Base-by-base conservation (phyloP, 1,140 invertebrate species). In the Drosophila fuyamai region DNA sequence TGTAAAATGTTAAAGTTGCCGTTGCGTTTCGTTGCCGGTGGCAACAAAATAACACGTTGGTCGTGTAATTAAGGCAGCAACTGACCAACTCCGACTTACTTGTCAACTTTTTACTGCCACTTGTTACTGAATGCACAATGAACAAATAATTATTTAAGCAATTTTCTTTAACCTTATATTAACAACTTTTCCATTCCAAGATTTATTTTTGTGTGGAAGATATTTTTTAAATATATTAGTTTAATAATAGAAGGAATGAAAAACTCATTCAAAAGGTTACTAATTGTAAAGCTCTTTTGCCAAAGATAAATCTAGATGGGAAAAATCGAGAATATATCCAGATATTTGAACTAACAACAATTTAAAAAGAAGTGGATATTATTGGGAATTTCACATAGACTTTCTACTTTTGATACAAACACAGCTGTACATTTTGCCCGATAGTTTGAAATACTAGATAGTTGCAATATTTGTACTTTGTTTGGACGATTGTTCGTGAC, bases 31-130 rank as follows among this genome's bases (percentile, higher is more conserved):
- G 40, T 80, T 85, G 67, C 51, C 66, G 47, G 38, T 50, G 61
- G 58, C 75, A 60, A 76, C 60, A 54, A 65, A 62, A 73, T 79
- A 70, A 66, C 72, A 79, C 54, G 53, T 63, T 51, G 65, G 53
- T 47, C 35, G 58, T 68, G 83, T 81, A 88, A 88, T 86, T 76
- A 82, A 76, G 58, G 53, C 35, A 48, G 29, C 41, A 14, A 43
- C 54, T 57, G 53, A 56, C 32, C 68, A 57, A 13, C 47, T 43
- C 14, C 18, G n/a, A 55, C 44, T 48, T 27, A 40, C 51, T 46
- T 54, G 47, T 40, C 60, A 65, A 76, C 73, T 41, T 14, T 58
- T 57, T 48, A 56, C 35, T 55, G 38, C 36, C 36, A 5, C 14
- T 38, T 38, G 54, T 29, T 36, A 55, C 29, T 29, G 32, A 12